Conservation (phyloP, 1,140 invertebrate species). For the Panagrolaimus sp. region DNA sequence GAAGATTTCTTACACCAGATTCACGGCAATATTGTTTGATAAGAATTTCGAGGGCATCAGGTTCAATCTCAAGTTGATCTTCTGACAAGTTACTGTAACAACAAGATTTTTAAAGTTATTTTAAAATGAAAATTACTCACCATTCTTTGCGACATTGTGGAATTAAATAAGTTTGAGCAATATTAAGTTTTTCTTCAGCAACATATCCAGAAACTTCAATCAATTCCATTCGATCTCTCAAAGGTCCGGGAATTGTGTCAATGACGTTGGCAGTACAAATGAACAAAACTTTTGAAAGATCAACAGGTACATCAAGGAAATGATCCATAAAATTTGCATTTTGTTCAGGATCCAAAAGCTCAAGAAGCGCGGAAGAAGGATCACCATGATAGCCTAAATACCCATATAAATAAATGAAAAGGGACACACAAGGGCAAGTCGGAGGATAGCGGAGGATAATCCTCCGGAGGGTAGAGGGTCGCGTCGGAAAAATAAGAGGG, state of each 20-base stretch:
- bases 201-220: slow-evolving; percentile 99
- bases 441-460: too few species aligned
- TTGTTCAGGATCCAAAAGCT: slow-evolving; percentile 95
- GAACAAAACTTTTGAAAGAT: slow-evolving; percentile 89
- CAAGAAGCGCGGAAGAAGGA: slow-evolving; percentile 87
- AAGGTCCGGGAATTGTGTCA: slow-evolving; percentile 91
- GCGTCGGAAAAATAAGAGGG: too few species aligned
- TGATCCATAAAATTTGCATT: slow-evolving; percentile 91
- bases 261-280: slow-evolving; percentile 96
- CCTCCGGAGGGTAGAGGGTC: too few species aligned
- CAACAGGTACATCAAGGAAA: slow-evolving; percentile 91
- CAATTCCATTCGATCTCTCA: slow-evolving; percentile 96
- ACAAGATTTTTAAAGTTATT: slow-evolving; percentile 5
- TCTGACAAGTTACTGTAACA: slow-evolving; percentile 83
- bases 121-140: slow-evolving; percentile 23
- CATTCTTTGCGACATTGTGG: slow-evolving; percentile 54
- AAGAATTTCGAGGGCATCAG: slow-evolving; percentile 72
- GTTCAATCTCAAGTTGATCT: slow-evolving; percentile 70
- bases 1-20: slow-evolving; percentile 89
- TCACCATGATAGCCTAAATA: slow-evolving; percentile 76
- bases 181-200: slow-evolving; percentile 92
- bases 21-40: slow-evolving; percentile 90
- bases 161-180: slow-evolving; percentile 67
- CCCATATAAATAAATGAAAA: slow-evolving; percentile 21
- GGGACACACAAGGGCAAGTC: too few species aligned